These are phyloP conservation scores for Crossocerus cetratus DNA, from an alignment of 2,888 invertebrate genomes.

Conservation along the genomic window DNA sequence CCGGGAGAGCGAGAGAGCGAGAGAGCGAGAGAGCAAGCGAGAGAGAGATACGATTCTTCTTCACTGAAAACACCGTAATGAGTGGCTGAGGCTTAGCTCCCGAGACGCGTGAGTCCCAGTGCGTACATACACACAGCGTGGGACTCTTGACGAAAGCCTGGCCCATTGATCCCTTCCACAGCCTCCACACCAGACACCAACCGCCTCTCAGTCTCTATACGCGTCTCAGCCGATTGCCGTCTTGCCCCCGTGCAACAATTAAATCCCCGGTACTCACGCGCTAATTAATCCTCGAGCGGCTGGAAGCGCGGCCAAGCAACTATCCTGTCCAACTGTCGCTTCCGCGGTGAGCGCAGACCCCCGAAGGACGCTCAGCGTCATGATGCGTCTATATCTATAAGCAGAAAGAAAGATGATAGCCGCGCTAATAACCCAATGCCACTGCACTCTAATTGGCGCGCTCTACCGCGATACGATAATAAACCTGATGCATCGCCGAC, in stretches of 20 bases:
- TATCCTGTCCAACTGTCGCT: too few relatives aligned
- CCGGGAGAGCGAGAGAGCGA: too few relatives aligned
- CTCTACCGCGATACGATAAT: too few relatives aligned
- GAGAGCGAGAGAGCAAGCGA: too few relatives aligned
- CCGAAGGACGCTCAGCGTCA: too few relatives aligned
- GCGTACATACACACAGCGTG: conserved; percentile 45
- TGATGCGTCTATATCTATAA: too few relatives aligned
- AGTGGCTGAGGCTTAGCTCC: conserved; percentile 23
- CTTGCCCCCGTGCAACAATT: conserved; percentile 38
- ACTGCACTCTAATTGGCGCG: too few relatives aligned
- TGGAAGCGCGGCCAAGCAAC: conserved; percentile 2
- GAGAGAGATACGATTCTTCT: conserved; percentile 50
- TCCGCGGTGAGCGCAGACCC: too few relatives aligned
- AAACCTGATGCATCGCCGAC: too few relatives aligned
- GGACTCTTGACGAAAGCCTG: conserved; percentile 42
- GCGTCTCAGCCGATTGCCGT: conserved; percentile 38
- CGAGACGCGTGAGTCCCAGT: conserved; percentile 18
- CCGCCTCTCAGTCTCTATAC: not conserved
- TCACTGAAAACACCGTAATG: conserved; percentile 55
- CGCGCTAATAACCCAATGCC: too few relatives aligned
- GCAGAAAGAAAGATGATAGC: too few relatives aligned
- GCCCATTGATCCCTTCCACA: conserved; percentile 50
- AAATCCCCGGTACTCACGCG: conserved; percentile 28
- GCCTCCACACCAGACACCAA: not conserved
- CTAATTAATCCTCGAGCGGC: conserved; percentile 29